Evolutionary conservation across 2,888 invertebrate species (phyloP), one percentile per base, ranked within the genome.

Genomic region (Anarsia innoxiella): DNA sequence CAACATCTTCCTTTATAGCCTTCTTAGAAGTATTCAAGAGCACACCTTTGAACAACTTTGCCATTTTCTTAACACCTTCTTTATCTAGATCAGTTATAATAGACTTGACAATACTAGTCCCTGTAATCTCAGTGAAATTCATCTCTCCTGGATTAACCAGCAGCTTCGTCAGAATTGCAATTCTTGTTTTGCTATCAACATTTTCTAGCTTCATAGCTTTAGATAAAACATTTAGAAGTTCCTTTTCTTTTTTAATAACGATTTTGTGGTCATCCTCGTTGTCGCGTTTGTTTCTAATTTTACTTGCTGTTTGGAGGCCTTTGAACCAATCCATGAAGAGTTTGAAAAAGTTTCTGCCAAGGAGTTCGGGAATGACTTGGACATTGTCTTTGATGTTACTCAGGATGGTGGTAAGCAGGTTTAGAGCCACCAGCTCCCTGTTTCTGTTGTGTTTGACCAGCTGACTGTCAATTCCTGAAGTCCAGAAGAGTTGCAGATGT

Each of bases 121-220:
- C 88, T 12, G 91, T 91, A 16, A 89, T 88, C 71, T 91, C 91
- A 54, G 92, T 91, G 44, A 93, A 90, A 67, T 90, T 89, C 42
- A 93, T 87, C 53, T 89, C 89, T 2, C 93, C 92, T 0, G 92
- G 91, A 59, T 88, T 78, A 29, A 91, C 84, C 6, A 92, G 73
- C 1, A 93, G 64, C 51, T 88, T 90, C 39, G 88, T 88, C 23
- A 93, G 63, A 2, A 89, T 80, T 5, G 79, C 73, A 1, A 92
- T 73, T 62, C 89, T 88, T 1, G 82, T 73, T 48, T 80, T 75
- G 23, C 80, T 75, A 16, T 78, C 71, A 3, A 87, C 74, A 27
- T 76, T 71, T 13, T 87, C 80, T 1, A 69, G 67, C 39, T 83
- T 87, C 11, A 89, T 56, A 25, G 80, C 71, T 46, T 82, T 80